Evolutionary conservation across 2,797 vertebrate genomes (phyloP).

Genomic region (Sparidentex hasta): DNA sequence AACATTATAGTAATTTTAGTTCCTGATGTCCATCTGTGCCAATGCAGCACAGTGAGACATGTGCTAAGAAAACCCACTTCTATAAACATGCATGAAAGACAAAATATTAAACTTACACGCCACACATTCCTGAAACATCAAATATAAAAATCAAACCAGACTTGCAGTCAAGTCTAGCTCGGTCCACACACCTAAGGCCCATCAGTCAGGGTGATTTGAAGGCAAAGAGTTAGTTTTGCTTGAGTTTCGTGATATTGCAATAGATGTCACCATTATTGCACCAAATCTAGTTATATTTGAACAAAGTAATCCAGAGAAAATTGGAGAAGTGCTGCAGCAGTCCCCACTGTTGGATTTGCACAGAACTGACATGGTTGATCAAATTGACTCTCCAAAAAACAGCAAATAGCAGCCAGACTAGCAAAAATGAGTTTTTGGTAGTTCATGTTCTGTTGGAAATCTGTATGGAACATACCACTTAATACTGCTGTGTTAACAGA

Average conservation of each 20-base stretch:
- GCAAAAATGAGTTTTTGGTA: neutral
- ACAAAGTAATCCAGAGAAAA: neutral
- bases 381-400: no score
- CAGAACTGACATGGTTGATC: neutral
- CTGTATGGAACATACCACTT: no score
- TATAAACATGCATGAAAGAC: neutral
- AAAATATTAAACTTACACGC: neutral
- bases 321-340: neutral
- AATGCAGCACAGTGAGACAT: neutral
- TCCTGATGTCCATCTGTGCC: neutral
- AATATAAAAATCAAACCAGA: neutral
- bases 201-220: neutral
- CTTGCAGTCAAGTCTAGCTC: neutral
- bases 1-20: conserved; percentile 12
- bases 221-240: neutral
- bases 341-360: neutral
- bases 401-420: no score
- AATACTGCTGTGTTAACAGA: no score
- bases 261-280: neutral
- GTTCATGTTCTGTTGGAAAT: neutral
- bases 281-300: neutral
- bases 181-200: neutral
- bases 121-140: neutral
- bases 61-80: neutral
- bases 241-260: neutral